Evolutionary conservation across 1,140 invertebrate species (phyloP), one percentile per base, ranked within the genome.

Genomic region (Camponotus vicinus): DNA sequence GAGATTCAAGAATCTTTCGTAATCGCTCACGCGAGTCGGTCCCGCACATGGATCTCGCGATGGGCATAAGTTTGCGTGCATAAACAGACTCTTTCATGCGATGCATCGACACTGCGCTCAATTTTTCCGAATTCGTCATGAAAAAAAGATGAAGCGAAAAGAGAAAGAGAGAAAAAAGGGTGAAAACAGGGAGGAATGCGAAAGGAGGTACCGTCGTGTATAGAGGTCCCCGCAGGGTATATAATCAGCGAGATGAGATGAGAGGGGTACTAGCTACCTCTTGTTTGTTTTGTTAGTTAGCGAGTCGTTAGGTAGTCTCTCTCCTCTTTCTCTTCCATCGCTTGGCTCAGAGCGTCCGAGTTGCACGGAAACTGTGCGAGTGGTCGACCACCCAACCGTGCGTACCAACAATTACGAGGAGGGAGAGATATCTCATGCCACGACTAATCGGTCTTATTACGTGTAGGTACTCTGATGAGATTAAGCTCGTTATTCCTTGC

Each of bases 201-300:
- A 79, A 37, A 64, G 61, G 86, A 80, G 59, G 87, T 73, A 88
- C 87, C 86, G 40, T 75, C 71, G 64, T 73, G 90, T 88, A 80
- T 86, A 87, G 75, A 40, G 27, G 86, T 67, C 82, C 91, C 93
- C 86, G 91, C 91, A 91, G 92, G 93, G 92, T 94, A 94, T 94
- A 93, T 94, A 94, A 94, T 94, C 93, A 94, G 80, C 91, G 88
- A 93, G 93, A 93, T 92, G 92, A 93, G 92, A 93, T 92, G 93
- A 92, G 91, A 93, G 90, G 90, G 89, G 90, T 52, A 91, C 86
- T 92, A 91, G 91, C 86, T 90, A 90, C 90, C 92, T 94, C 88
- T 89, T 94, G 92, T 94, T 94, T 94, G 93, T 94, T 94, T 94
- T 94, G 92, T 94, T 94, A 94, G 93, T 93, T 94, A 93, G 93